Percentiles rank a stretch among this genome's conserved stretches.
These are phyloP conservation scores for Mastigias papua DNA, from an alignment of 30 jellyfish, hydroid and myxozoan species.

Conservation along the genomic window DNA sequence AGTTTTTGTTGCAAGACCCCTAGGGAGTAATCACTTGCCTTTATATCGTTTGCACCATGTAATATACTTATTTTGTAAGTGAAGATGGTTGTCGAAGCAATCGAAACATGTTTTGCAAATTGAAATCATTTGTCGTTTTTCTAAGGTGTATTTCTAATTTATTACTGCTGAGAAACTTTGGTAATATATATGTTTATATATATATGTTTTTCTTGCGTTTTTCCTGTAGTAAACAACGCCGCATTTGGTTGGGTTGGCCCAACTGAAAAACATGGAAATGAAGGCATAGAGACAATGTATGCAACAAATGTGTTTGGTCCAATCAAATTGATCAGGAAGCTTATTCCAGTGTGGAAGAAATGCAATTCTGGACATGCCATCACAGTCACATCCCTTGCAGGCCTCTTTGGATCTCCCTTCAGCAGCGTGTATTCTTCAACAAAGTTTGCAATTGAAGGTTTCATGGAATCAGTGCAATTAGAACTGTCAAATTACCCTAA, in stretches of 20 bases:
- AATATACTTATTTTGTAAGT: too few species aligned
- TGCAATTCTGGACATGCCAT: conserved; percentile 29
- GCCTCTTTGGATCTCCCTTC: conserved; percentile 53
- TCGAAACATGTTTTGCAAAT: too few species aligned
- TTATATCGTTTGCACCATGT: too few species aligned
- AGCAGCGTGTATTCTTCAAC: conserved; percentile 35
- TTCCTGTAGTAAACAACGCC: conserved; percentile 75
- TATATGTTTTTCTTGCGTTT: too few species aligned
- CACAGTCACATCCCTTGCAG: conserved; percentile 53
- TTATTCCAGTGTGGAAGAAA: conserved; percentile 57
- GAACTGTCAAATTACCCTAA: conserved; percentile 18
- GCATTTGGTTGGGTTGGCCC: conserved; percentile 69
- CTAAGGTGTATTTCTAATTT: too few species aligned
- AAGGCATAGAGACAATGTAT: conserved; percentile 10
- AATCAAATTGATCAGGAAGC: conserved; percentile 26
- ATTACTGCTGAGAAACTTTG: too few species aligned
- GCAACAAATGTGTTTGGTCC: conserved; percentile 70
- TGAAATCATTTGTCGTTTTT: too few species aligned
- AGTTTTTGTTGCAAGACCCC: too few species aligned
- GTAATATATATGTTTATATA: too few species aligned
- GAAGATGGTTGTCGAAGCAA: too few species aligned
- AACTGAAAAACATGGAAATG: conserved; percentile 9
- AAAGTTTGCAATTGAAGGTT: conserved; percentile 66
- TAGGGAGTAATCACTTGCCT: too few species aligned
- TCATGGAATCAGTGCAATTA: conserved; percentile 29